phyloP scores from a whole-genome alignment of 2,113 vertebrate species.

The Lasiurus cinereus region DNA sequence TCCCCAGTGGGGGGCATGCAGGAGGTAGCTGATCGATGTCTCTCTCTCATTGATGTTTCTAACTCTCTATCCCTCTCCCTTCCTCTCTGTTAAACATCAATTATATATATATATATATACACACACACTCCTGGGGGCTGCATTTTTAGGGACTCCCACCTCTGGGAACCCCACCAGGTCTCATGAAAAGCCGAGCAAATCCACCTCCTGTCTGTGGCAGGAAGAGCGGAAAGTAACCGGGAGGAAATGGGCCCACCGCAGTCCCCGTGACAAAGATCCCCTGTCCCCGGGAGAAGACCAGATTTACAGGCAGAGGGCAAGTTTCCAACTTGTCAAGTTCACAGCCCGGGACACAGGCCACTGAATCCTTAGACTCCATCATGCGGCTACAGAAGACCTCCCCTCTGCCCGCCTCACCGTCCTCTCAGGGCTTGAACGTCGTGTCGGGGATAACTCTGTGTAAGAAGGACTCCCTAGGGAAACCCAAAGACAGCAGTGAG shows the following conservation, averaged over 20 bases:
- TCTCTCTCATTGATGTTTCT: too few relatives aligned
- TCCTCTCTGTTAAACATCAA: too few relatives aligned
- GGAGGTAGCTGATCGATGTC: too few relatives aligned
- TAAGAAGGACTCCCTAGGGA: not conserved
- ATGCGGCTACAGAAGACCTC: not conserved
- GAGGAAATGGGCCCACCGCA: not conserved
- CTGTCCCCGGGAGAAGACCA: not conserved
- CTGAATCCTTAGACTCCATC: not conserved
- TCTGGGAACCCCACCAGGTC: not conserved
- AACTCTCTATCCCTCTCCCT: too few relatives aligned
- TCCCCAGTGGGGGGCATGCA: too few relatives aligned
- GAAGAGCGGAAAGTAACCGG: not conserved
- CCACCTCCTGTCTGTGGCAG: conserved; percentile 39
- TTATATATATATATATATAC: too few relatives aligned
- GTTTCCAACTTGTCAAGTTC: not conserved
- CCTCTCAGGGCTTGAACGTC: not conserved
- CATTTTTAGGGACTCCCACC: not conserved
- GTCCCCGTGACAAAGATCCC: conserved; percentile 18
- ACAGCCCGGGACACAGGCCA: not conserved
- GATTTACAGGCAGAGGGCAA: not conserved
- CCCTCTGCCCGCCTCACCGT: not conserved
- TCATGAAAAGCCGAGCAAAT: conserved; percentile 49
- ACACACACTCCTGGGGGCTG: not conserved
- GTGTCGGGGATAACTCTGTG: not conserved
- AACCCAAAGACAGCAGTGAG: not conserved